A percentile compares a stretch with the other conserved stretches of the same genome.
phyloP scores from a whole-genome alignment of 1,140 invertebrate species.

The Calosoma granatense region DNA sequence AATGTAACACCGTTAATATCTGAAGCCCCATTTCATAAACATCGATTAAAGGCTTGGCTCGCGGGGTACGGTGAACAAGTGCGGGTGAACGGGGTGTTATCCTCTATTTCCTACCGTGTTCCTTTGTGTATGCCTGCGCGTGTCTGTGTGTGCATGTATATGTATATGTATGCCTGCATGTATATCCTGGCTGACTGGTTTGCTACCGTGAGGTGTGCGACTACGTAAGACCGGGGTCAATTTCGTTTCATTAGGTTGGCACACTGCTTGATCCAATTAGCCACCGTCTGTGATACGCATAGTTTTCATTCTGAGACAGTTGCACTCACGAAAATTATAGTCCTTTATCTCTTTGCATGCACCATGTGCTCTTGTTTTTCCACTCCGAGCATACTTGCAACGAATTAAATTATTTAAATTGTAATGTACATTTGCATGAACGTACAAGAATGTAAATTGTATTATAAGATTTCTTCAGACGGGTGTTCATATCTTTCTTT shows the following conservation, averaged over 20 bases:
- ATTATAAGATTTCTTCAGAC: too few species aligned
- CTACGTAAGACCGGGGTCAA: background rate
- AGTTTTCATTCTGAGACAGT: constrained; percentile 2
- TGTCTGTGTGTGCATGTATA: too few species aligned
- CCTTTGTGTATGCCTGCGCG: background rate
- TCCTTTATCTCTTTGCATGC: background rate
- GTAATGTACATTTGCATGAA: too few species aligned
- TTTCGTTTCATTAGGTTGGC: constrained; percentile 6
- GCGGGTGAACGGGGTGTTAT: background rate
- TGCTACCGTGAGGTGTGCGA: background rate
- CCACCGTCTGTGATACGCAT: background rate
- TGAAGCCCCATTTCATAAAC: constrained; percentile 33
- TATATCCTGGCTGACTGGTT: too few species aligned
- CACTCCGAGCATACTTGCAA: too few species aligned
- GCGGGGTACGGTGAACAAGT: constrained; percentile 9
- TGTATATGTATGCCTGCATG: too few species aligned
- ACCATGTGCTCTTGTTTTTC: too few species aligned
- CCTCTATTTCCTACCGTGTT: background rate
- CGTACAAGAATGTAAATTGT: too few species aligned
- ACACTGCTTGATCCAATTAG: constrained; percentile 5
- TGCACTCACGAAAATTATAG: constrained; percentile 2
- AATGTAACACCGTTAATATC: constrained; percentile 31
- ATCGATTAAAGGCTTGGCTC: constrained; percentile 31
- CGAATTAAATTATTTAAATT: too few species aligned
- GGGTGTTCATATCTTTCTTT: too few species aligned